A percentile compares a stretch with the other conserved stretches of the same genome.
Conservation (phyloP, 1,140 invertebrate species). For the Drosophila subobscura region DNA sequence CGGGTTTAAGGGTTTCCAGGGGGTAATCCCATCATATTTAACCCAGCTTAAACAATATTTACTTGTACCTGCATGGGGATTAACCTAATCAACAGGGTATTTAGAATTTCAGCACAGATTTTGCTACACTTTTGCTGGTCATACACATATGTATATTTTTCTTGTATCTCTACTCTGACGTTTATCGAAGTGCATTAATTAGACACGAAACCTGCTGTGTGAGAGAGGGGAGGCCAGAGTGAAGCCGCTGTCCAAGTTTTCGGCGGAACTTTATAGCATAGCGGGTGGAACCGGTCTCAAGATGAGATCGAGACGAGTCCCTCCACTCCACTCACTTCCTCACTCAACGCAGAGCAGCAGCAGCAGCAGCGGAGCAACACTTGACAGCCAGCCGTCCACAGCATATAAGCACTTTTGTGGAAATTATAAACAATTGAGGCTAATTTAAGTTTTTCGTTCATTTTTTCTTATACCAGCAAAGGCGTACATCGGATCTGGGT, state of each 20-base stretch:
- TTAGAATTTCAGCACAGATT: no score
- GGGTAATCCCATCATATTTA: no score
- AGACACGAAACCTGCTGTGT: conserved; percentile 66
- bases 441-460: conserved; percentile 64
- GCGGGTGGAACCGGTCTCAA: conserved; percentile 48
- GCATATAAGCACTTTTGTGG: conserved; percentile 35
- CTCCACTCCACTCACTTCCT: conserved; percentile 57
- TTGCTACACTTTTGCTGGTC: neutral
- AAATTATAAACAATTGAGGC: conserved; percentile 81
- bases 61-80: no score
- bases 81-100: no score
- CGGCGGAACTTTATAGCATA: conserved; percentile 26
- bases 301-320: conserved; percentile 21
- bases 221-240: conserved; percentile 18
- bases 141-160: conserved; percentile 23
- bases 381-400: conserved; percentile 33
- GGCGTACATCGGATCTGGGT: conserved; percentile 20
- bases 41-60: no score
- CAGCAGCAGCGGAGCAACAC: conserved; percentile 13
- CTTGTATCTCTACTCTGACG: conserved; percentile 16
- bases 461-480: conserved; percentile 17
- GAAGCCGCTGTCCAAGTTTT: conserved; percentile 17
- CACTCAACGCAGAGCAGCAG: conserved; percentile 31
- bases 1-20: no score
- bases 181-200: conserved; percentile 69